Conservation (phyloP, 1,140 invertebrate species). For the Ctenoplectra terminalis region DNA sequence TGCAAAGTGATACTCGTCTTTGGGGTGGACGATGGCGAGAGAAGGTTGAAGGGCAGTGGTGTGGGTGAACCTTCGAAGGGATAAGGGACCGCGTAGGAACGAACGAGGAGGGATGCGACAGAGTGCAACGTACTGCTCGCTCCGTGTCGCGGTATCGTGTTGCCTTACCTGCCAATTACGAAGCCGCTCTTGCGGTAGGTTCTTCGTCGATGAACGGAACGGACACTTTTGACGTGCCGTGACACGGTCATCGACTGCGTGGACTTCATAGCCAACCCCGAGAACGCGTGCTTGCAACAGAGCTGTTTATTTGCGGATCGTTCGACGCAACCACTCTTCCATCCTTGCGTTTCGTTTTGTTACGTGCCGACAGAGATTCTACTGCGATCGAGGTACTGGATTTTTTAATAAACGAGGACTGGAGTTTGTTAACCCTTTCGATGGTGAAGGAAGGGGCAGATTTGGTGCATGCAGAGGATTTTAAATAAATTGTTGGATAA, state of each 20-base stretch:
- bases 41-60: constrained; percentile 58
- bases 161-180: constrained; percentile 76
- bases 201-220: constrained; percentile 56
- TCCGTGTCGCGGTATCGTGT: constrained; percentile 68
- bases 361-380: background rate
- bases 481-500: background rate
- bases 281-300: background rate
- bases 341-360: background rate
- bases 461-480: background rate
- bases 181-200: constrained; percentile 70
- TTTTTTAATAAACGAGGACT: background rate
- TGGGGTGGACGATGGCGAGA: constrained; percentile 45
- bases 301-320: constrained; percentile 24
- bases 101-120: constrained; percentile 51
- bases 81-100: constrained; percentile 30
- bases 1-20: constrained; percentile 63
- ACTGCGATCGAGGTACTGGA: background rate
- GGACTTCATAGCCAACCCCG: constrained; percentile 32
- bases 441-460: background rate
- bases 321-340: background rate
- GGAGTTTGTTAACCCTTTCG: background rate
- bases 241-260: constrained; percentile 64
- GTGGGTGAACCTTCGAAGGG: constrained; percentile 36
- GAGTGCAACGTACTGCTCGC: constrained; percentile 54
- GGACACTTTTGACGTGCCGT: constrained; percentile 57